phyloP scores from a whole-genome alignment of 2,888 invertebrate genomes.

The Ptilodon capucinus region DNA sequence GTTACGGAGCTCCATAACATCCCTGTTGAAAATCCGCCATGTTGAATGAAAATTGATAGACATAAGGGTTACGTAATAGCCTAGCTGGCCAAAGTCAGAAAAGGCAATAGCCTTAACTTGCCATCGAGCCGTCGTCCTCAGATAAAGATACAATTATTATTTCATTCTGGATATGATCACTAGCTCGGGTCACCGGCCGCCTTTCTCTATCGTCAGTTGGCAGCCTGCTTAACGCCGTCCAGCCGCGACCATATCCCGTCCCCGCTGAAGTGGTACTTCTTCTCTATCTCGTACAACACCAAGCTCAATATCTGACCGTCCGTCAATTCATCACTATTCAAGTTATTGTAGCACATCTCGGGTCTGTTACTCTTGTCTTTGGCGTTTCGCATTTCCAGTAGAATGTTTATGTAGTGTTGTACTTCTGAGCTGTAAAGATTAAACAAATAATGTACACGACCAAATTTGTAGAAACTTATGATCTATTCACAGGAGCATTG shows the following conservation, averaged over 20 bases:
- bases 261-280: slow-evolving; percentile 88
- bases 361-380: slow-evolving; percentile 6
- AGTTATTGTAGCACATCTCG: slow-evolving; percentile 45
- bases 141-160: no score
- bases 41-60: no score
- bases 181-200: no score
- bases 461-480: no score
- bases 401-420: slow-evolving; percentile 45
- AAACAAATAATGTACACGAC: background rate
- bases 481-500: no score
- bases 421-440: slow-evolving; percentile 50
- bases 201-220: slow-evolving; percentile 1
- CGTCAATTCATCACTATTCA: slow-evolving; percentile 51
- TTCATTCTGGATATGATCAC: no score
- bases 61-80: no score
- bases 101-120: no score
- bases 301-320: slow-evolving; percentile 84
- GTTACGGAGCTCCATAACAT: no score
- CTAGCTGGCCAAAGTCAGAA: no score
- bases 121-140: no score
- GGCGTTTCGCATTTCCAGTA: slow-evolving; percentile 38
- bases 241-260: slow-evolving; percentile 86
- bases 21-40: no score
- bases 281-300: slow-evolving; percentile 87
- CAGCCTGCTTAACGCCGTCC: slow-evolving; percentile 41